Conservation (phyloP, 1,140 invertebrate genomes). For the Drosophila oshimai region DNA sequence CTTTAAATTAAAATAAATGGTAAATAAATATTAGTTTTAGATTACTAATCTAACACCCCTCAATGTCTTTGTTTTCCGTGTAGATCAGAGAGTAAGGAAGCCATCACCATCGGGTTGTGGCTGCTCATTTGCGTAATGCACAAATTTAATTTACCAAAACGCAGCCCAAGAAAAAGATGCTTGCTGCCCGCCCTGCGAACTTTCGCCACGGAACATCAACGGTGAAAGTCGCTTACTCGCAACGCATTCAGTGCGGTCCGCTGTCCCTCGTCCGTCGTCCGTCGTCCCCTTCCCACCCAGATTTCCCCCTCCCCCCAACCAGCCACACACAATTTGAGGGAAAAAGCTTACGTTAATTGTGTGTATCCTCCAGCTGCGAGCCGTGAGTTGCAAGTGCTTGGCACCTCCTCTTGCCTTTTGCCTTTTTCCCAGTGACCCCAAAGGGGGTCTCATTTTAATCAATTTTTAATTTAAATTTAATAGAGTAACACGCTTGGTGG, state of each 20-base stretch:
- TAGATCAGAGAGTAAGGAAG: not conserved
- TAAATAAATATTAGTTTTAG: no score
- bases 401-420: not conserved
- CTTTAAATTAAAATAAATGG: not conserved
- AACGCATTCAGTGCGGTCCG: conserved; percentile 63
- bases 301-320: not conserved
- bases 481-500: conserved; percentile 70
- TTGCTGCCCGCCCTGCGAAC: not conserved
- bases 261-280: not conserved
- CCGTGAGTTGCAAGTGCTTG: conserved; percentile 32
- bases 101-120: conserved; percentile 23
- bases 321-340: conserved; percentile 20
- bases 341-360: conserved; percentile 73
- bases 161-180: conserved; percentile 37
- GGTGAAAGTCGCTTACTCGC: conserved; percentile 58
- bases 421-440: not conserved
- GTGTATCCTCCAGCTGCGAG: conserved; percentile 64
- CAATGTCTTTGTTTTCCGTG: not conserved
- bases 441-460: conserved; percentile 66
- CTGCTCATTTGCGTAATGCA: conserved; percentile 81
- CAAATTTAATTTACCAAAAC: conserved; percentile 81
- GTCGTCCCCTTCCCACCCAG: not conserved
- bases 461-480: conserved; percentile 82
- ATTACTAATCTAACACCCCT: no score
- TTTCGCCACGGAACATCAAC: conserved; percentile 42